Conservation (phyloP, 2,888 invertebrate species). For the Clunio marinus region DNA sequence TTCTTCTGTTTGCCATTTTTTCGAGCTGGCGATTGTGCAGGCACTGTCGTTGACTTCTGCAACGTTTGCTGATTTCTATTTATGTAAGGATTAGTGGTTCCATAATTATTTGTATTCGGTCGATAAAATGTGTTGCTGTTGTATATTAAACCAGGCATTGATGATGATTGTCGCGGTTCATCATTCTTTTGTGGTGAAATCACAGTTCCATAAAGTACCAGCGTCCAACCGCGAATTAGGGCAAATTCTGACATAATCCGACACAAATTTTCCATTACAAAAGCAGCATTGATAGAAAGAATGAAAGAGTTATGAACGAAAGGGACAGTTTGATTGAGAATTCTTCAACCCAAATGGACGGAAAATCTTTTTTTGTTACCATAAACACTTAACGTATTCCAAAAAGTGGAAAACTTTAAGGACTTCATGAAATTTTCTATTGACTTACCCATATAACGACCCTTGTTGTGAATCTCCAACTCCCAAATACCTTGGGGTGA, state of each 20-base stretch:
- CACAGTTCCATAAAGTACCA: constrained; percentile 86
- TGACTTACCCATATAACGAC: constrained; percentile 72
- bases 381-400: no score
- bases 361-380: no score
- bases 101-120: constrained; percentile 1
- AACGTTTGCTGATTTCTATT: constrained; percentile 8
- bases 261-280: not conserved
- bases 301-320: no score
- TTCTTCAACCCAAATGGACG: no score
- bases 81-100: constrained; percentile 1
- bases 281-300: no score
- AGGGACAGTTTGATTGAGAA: no score
- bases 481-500: constrained; percentile 90
- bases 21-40: constrained; percentile 6
- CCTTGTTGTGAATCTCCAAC: constrained; percentile 93
- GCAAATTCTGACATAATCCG: constrained; percentile 76
- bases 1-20: constrained; percentile 36
- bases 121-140: constrained; percentile 24
- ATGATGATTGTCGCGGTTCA: constrained; percentile 52
- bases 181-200: constrained; percentile 56
- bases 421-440: no score
- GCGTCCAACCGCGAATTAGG: constrained; percentile 86
- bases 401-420: no score
- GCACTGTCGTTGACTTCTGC: constrained; percentile 2
- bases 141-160: constrained; percentile 30